These are phyloP conservation scores for Mamestra brassicae DNA, from an alignment of 2,888 invertebrate species.

Conservation along the genomic window DNA sequence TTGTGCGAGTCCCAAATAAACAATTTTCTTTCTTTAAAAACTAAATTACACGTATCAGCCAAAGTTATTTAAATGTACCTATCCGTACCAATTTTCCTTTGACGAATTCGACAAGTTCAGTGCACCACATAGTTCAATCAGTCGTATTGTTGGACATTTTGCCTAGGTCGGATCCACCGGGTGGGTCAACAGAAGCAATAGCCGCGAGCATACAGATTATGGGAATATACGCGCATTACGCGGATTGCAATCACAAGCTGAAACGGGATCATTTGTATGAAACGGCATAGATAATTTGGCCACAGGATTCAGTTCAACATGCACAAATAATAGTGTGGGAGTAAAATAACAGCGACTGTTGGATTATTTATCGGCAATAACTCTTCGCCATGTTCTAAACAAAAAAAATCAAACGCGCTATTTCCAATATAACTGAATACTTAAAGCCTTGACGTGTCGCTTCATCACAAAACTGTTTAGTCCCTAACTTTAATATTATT, in stretches of 20 bases:
- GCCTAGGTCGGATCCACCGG: slow-evolving; percentile 1
- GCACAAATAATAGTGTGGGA: neutral
- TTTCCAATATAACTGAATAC: slow-evolving; percentile 1
- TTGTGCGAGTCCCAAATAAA: neutral
- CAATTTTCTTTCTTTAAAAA: too few species aligned
- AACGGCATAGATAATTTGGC: slow-evolving; percentile 2
- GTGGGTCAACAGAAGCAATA: slow-evolving; percentile 5
- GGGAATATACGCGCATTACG: neutral
- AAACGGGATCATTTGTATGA: slow-evolving; percentile 24
- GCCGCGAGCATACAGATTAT: neutral
- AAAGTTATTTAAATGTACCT: neutral
- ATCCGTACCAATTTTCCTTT: neutral
- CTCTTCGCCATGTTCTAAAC: neutral
- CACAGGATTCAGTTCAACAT: neutral
- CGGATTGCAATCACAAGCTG: slow-evolving; percentile 13
- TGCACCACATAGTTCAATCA: neutral
- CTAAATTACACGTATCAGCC: neutral
- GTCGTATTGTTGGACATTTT: slow-evolving; percentile 5
- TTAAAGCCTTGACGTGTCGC: neutral
- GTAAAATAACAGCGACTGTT: neutral
- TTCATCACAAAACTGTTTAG: slow-evolving; percentile 9
- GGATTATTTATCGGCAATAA: neutral
- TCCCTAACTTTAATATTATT: slow-evolving; percentile 10
- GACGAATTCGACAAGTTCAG: neutral
- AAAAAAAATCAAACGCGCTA: neutral